A percentile compares a stretch with the other conserved stretches of the same genome.
These are phyloP conservation scores for Tinamus major DNA, from an alignment of 2,797 vertebrate species.

Conservation along the genomic window DNA sequence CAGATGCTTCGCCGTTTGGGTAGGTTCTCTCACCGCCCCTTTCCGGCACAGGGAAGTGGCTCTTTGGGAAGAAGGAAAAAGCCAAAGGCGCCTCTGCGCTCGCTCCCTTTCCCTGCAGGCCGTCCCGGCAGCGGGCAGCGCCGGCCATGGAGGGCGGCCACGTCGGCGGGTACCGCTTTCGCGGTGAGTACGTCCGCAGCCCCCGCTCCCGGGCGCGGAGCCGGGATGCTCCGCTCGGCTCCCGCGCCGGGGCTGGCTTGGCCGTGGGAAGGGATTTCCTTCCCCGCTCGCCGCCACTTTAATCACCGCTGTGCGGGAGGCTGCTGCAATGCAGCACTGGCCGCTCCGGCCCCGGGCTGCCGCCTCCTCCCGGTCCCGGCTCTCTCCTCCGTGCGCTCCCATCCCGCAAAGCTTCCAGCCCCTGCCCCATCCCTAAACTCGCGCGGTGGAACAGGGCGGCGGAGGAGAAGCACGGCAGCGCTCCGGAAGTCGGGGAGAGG, in stretches of 20 bases:
- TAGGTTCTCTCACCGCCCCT: no score
- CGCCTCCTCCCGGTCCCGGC: neutral
- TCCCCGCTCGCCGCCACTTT: neutral
- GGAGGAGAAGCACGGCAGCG: no score
- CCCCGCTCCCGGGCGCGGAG: no score
- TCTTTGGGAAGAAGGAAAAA: neutral
- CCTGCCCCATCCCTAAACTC: fast-evolving
- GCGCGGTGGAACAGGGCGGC: no score
- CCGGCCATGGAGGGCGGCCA: slow-evolving; percentile 66
- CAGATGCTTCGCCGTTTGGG: no score
- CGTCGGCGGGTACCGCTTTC: slow-evolving; percentile 9
- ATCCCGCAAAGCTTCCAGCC: neutral
- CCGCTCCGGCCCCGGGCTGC: neutral
- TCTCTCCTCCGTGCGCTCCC: neutral
- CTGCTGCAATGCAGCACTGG: slow-evolving; percentile 64
- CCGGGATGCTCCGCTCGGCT: neutral
- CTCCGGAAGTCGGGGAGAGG: no score
- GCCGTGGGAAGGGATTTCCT: neutral
- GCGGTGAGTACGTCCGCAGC: slow-evolving; percentile 59
- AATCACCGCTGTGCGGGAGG: neutral
- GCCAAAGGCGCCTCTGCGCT: neutral
- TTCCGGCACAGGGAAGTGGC: no score
- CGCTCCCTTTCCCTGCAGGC: neutral
- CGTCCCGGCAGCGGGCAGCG: neutral
- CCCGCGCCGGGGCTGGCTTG: neutral